Percentiles rank a stretch among this genome's conserved stretches.
Evolutionary conservation across 2,888 invertebrate species (phyloP).

Genomic region (Netelia inedita): DNA sequence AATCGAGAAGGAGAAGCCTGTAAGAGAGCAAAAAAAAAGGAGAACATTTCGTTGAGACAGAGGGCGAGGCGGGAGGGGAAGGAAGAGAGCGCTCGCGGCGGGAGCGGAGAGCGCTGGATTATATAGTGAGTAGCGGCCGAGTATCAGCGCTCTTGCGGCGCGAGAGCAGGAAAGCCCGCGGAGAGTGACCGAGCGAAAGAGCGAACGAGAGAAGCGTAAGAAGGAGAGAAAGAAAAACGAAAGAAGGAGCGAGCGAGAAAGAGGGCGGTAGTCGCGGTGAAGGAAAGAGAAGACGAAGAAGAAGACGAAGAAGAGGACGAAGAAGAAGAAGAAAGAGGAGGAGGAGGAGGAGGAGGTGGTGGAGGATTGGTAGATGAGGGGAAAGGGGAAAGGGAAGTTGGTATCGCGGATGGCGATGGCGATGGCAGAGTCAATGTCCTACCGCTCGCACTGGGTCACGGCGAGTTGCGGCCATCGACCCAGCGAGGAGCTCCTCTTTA

Average conservation of each 20-base stretch:
- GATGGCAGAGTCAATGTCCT: slow-evolving; percentile 85
- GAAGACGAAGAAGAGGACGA: slow-evolving; percentile 66
- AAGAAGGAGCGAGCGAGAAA: slow-evolving; percentile 45
- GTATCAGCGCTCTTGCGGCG: slow-evolving; percentile 50
- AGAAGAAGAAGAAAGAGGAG: slow-evolving; percentile 64
- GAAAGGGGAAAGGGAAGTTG: slow-evolving; percentile 79
- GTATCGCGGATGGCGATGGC: slow-evolving; percentile 85
- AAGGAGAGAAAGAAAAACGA: slow-evolving; percentile 29
- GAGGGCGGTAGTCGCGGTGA: slow-evolving; percentile 52
- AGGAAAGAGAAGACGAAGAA: slow-evolving; percentile 54
- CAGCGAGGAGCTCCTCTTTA: slow-evolving; percentile 82
- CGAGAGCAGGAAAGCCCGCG: slow-evolving; percentile 43
- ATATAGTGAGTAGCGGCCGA: slow-evolving; percentile 57
- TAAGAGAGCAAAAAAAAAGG: slow-evolving; percentile 39
- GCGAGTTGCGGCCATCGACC: slow-evolving; percentile 85
- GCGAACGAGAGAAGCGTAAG: slow-evolving; percentile 30
- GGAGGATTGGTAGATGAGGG: slow-evolving; percentile 71
- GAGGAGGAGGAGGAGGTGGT: slow-evolving; percentile 67
- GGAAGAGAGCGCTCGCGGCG: slow-evolving; percentile 49
- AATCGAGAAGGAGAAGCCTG: slow-evolving; percentile 24
- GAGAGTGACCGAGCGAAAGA: slow-evolving; percentile 23
- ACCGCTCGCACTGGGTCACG: slow-evolving; percentile 85
- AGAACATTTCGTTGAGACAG: slow-evolving; percentile 51
- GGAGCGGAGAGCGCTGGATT: slow-evolving; percentile 50
- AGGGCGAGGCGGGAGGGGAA: slow-evolving; percentile 11